phyloP scores from a whole-genome alignment of 2,113 vertebrate genomes.

The Myotis davidii region DNA sequence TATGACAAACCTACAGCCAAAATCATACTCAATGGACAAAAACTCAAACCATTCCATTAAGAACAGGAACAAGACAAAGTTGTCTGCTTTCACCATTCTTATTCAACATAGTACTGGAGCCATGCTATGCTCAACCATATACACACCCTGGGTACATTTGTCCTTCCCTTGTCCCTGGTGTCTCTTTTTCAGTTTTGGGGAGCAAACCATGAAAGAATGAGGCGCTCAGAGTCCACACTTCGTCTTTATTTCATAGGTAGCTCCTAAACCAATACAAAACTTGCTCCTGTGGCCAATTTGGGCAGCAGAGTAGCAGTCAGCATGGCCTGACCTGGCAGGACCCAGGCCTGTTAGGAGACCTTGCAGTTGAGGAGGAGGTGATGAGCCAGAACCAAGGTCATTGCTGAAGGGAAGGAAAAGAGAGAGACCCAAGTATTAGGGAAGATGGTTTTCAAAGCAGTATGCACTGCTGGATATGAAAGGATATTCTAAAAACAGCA shows the following conservation, averaged over 20 bases:
- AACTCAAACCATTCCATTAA: too few relatives aligned
- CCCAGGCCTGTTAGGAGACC: accelerated
- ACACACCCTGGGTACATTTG: neutral
- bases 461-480: neutral
- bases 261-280: neutral
- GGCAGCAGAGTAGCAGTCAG: too few relatives aligned
- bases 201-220: neutral
- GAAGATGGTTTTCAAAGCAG: neutral
- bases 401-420: neutral
- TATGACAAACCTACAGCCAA: too few relatives aligned
- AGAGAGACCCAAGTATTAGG: neutral
- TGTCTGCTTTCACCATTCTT: too few relatives aligned
- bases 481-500: neutral
- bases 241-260: neutral
- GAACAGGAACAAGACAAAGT: too few relatives aligned
- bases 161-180: accelerated
- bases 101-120: too few relatives aligned
- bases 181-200: neutral
- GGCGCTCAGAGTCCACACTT: neutral
- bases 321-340: neutral
- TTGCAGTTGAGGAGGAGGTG: neutral
- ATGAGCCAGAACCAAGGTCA: neutral
- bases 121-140: neutral
- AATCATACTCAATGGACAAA: too few relatives aligned
- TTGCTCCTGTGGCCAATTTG: accelerated